Base-by-base conservation (phyloP, 1,140 invertebrate species). In the Zaprionus kolodkinae region DNA sequence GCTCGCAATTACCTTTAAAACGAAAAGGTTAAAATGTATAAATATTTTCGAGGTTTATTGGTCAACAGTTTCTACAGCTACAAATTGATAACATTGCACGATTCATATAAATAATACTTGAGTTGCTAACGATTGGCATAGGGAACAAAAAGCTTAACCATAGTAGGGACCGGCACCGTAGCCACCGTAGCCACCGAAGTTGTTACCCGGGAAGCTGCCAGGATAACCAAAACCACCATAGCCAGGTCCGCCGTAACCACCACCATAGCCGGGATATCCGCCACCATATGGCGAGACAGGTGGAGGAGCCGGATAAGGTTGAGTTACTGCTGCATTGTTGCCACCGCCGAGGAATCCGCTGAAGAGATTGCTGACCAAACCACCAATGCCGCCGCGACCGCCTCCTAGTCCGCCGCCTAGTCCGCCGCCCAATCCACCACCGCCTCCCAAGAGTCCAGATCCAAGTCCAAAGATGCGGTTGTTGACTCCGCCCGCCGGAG, bases 381-480 rank as follows among this genome's bases (percentile, higher is more conserved):
- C 73, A 1, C 65, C 69, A 11, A 74, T 35, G 5, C 81, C 80
- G 25, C 81, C 81, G 4, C 81, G 81, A 0, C 81, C 79, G 40
- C 6, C 73, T 13, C 78, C 79, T 1, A 40, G n/a, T 5, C 38
- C 38, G 38, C 38, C 38, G 13, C 38, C 79, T 76, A 35, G 74
- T 27, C n/a, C 21, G 21, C 21, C 21, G 21, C 21, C 21, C 21
- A 21, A 21, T 45, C 11, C 73, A 27, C 79, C 72, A 2, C 76
- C 65, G 13, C 75, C 74, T 6, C 81, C 83, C 3, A 88, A 43
- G 13, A 88, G 30, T 17, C 72, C 71, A 33, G 40, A 45, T 9
- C 61, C 61, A 1, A 86, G 12, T 13, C 78, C 78, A 4, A 80
- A 35, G 12, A 91, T 91, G 12, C 87, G 88, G 73, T 84, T 91